phyloP scores from a whole-genome alignment of 92 coral and sea anemone genomes.

The Hydrozoanthus gracilis region DNA sequence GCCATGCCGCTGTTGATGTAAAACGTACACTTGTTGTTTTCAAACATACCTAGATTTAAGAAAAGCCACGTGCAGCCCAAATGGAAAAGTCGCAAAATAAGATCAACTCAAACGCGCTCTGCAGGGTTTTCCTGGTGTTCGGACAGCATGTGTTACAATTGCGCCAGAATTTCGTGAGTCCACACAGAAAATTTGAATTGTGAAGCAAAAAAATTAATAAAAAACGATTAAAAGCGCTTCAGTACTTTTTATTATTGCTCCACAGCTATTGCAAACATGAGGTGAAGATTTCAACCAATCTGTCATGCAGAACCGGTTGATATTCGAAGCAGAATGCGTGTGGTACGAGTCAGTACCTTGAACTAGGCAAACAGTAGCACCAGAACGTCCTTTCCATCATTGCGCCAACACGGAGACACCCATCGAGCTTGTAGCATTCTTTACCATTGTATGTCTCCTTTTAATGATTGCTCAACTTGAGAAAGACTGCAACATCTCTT shows the following conservation, averaged over 20 bases:
- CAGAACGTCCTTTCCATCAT: slow-evolving; percentile 7
- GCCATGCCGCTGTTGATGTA: neutral
- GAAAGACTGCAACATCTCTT: slow-evolving; percentile 12
- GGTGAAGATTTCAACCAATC: neutral
- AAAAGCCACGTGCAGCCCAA: too few relatives aligned
- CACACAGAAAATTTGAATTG: too few relatives aligned
- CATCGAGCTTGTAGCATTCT: slow-evolving; percentile 32
- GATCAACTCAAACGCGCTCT: too few relatives aligned
- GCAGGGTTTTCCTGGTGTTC: too few relatives aligned
- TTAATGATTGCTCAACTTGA: slow-evolving; percentile 17
- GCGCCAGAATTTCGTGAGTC: too few relatives aligned
- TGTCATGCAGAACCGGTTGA: neutral
- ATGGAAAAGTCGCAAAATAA: too few relatives aligned
- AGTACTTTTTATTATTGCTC: too few relatives aligned
- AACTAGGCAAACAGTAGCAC: neutral
- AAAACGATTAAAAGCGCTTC: neutral
- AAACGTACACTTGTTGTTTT: neutral
- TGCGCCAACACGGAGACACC: neutral
- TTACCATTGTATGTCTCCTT: slow-evolving; percentile 18
- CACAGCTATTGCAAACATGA: too few relatives aligned
- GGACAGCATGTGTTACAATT: too few relatives aligned
- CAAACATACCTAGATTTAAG: too few relatives aligned
- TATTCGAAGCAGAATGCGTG: neutral
- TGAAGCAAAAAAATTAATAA: too few relatives aligned
- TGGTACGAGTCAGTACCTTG: neutral